Base-by-base conservation (phyloP, 2,797 vertebrate genomes). In the Liasis olivaceus region DNA sequence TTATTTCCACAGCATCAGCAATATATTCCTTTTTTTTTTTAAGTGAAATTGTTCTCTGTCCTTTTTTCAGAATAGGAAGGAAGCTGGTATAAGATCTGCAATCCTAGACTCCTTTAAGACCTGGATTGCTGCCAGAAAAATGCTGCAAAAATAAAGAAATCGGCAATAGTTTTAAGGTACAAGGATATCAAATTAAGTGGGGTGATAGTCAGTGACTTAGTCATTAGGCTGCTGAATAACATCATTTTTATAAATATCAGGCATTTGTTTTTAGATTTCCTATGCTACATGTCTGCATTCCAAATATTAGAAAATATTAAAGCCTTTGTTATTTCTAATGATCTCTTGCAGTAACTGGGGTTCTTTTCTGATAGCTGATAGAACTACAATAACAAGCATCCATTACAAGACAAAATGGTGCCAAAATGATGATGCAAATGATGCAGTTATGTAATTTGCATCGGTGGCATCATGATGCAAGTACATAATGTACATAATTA, bases 81-180 rank as follows among this genome's bases (percentile, higher is more conserved):
- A 95, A 88, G 13, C 1, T 0, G 90, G 2, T 88, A 86, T 31
- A 69, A 88, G 85, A 58, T 69, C 72, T 17, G 72, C 90, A 90
- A 86, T 89, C 91, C 20, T 89, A 84, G 85, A 60, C 54, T 77
- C 22, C 56, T 59, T 81, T 90, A 17, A 81, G 11, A 42, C 8
- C 72, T 77, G 69, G 28, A 42, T 87, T 90, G 86, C 85, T 95
- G 72, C 77, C 95, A 95, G 95, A 94, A 54, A 51, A 0, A 0
- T 92, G 95, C 94, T 96, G 85, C 94, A 94, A 72, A 89, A 94
- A 93, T 92, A 95, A 95, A 95, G 94, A 93, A 92, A 90, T 91
- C 22, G 95, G 90, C 89, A 63, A 94, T 93, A 95, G 60, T 94
- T 96, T 95, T 95, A 94, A 96, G 87, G 91, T 94, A 89, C 96